These are phyloP conservation scores for Pogona vitticeps DNA, from an alignment of 2,113 vertebrate genomes.

Conservation along the genomic window DNA sequence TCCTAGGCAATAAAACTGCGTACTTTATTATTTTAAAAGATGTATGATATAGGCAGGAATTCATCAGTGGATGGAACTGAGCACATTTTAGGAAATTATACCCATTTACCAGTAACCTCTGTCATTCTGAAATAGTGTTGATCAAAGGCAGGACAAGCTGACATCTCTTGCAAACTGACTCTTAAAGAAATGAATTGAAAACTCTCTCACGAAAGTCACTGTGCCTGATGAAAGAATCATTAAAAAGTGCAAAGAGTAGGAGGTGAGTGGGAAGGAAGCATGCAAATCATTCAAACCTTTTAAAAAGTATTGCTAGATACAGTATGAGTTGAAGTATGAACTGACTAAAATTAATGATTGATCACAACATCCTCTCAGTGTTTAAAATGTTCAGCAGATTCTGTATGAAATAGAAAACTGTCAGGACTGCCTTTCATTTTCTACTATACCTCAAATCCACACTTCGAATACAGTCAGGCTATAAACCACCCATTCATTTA, in stretches of 20 bases:
- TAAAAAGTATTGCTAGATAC: conserved; percentile 11
- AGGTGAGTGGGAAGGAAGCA: not conserved
- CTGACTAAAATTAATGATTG: conserved; percentile 17
- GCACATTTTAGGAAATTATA: conserved; percentile 56
- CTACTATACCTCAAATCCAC: not conserved
- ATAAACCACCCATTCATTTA: conserved; percentile 4
- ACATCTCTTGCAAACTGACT: conserved; percentile 41
- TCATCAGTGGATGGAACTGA: conserved; percentile 26
- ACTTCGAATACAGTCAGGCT: not conserved
- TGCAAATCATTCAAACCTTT: conserved; percentile 48
- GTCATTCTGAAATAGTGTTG: conserved; percentile 60
- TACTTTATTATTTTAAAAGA: conserved; percentile 47
- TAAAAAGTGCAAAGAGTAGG: conserved; percentile 39
- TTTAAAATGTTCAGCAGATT: conserved; percentile 16
- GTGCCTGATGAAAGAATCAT: conserved; percentile 10
- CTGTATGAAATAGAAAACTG: not conserved
- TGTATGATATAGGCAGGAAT: conserved; percentile 39
- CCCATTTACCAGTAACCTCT: conserved; percentile 66
- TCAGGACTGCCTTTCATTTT: conserved; percentile 8
- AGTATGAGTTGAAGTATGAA: conserved; percentile 29
- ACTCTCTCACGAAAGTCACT: conserved; percentile 27
- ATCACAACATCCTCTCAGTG: conserved; percentile 10
- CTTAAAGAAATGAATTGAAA: conserved; percentile 37
- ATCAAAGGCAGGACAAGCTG: conserved; percentile 55
- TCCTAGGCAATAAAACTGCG: not conserved